phyloP scores from a whole-genome alignment of 2,888 invertebrate species.

The Drosophila demipolita region DNA sequence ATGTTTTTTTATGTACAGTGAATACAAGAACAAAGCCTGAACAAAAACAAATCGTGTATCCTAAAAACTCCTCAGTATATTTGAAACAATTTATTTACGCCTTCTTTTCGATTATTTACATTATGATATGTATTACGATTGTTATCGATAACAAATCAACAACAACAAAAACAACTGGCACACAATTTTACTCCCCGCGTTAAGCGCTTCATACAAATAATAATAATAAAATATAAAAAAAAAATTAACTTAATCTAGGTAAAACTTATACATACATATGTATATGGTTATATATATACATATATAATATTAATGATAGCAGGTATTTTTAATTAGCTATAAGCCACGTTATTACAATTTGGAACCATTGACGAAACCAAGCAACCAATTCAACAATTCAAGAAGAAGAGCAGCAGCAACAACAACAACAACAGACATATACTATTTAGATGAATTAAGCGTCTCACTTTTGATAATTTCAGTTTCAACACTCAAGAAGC shows the following conservation, averaged over 20 bases:
- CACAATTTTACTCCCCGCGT: slow-evolving; percentile 79
- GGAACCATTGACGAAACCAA: slow-evolving; percentile 40
- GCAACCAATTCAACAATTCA: slow-evolving; percentile 17
- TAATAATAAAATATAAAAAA: slow-evolving; percentile 21
- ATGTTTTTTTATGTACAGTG: slow-evolving; percentile 73
- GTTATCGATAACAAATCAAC: slow-evolving; percentile 52
- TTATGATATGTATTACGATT: slow-evolving; percentile 50
- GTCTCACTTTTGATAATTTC: slow-evolving; percentile 32
- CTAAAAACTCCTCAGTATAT: slow-evolving; percentile 64
- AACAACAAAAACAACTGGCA: slow-evolving; percentile 56
- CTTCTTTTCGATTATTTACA: slow-evolving; percentile 53
- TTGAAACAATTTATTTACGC: slow-evolving; percentile 48
- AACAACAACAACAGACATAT: slow-evolving; percentile 18
- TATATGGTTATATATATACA: slow-evolving; percentile 49
- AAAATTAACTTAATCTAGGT: slow-evolving; percentile 36
- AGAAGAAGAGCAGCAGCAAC: slow-evolving; percentile 10
- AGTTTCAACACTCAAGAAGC: slow-evolving; percentile 42
- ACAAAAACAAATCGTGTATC: slow-evolving; percentile 75
- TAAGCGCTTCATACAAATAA: slow-evolving; percentile 55
- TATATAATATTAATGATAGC: slow-evolving; percentile 58
- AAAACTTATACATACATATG: slow-evolving; percentile 53
- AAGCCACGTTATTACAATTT: slow-evolving; percentile 62
- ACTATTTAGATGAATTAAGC: slow-evolving; percentile 15
- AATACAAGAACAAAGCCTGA: slow-evolving; percentile 73
- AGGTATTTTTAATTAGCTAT: slow-evolving; percentile 71